Percentiles rank a stretch among this genome's conserved stretches.
Conservation (phyloP, 2,113 vertebrate genomes). For the Fukomys damarensis region DNA sequence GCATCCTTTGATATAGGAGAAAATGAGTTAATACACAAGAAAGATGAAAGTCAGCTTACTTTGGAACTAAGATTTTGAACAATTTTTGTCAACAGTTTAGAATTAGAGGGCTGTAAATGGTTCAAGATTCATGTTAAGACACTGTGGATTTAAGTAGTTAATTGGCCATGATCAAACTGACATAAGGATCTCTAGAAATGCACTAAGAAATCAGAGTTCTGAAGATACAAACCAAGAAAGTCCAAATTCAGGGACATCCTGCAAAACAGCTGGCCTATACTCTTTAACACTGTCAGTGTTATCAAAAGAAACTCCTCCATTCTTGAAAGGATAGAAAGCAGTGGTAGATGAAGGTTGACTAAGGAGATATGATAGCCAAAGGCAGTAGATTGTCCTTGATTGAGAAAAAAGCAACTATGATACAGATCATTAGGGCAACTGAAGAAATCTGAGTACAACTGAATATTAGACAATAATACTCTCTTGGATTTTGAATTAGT, state of each 20-base stretch:
- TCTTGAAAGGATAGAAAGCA: background rate
- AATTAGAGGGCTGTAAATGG: background rate
- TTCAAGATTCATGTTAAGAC: background rate
- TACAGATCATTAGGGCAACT: background rate
- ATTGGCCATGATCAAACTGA: background rate
- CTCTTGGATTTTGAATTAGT: background rate
- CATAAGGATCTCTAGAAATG: background rate
- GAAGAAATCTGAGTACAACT: background rate
- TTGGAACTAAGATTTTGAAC: constrained; percentile 36
- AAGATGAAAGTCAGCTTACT: background rate
- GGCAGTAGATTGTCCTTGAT: background rate
- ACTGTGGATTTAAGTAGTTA: background rate
- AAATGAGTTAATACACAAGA: constrained; percentile 26
- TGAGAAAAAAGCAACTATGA: background rate
- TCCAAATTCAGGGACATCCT: background rate
- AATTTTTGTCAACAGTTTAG: background rate
- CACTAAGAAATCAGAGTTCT: background rate
- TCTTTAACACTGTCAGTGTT: background rate
- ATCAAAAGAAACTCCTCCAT: background rate
- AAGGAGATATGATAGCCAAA: background rate
- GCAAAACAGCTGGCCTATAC: background rate
- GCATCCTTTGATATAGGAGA: background rate
- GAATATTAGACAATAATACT: background rate
- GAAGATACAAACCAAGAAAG: background rate
- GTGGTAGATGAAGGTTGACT: background rate